Evolutionary conservation across 2,113 vertebrate genomes (phyloP).

Genomic region (Numenius arquata): DNA sequence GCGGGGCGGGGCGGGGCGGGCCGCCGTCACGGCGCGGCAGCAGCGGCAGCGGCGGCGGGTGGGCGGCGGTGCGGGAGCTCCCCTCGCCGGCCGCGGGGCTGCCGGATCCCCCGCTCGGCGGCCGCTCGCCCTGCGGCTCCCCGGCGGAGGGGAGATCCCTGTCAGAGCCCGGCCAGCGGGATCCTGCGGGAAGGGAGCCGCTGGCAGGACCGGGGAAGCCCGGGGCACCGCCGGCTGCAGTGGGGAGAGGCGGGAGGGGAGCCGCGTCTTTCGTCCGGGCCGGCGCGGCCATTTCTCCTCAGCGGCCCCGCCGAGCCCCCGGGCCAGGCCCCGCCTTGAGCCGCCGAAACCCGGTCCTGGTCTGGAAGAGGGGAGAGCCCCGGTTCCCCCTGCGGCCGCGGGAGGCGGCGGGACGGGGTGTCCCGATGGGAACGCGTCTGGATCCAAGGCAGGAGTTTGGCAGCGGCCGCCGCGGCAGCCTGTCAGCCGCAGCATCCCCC

Average conservation of each 20-base stretch:
- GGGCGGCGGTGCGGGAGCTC: too few relatives aligned
- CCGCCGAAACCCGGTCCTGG: too few relatives aligned
- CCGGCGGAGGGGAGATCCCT: too few relatives aligned
- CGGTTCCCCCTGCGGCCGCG: not conserved
- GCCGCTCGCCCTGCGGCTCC: not conserved
- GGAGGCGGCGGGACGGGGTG: not conserved
- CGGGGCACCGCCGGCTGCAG: not conserved
- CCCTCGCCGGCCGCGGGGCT: not conserved
- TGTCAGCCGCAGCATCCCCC: not conserved
- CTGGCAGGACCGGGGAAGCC: not conserved
- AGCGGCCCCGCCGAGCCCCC: not conserved
- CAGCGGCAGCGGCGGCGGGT: not conserved
- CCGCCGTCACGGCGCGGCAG: not conserved
- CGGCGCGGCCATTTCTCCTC: not conserved
- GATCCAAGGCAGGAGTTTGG: accelerated
- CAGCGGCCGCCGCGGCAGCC: accelerated
- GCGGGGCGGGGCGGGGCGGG: not conserved
- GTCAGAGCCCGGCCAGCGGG: not conserved
- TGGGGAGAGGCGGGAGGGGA: not conserved
- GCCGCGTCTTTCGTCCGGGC: not conserved
- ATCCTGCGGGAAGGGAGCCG: not conserved
- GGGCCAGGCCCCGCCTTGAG: not conserved
- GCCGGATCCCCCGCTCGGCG: not conserved
- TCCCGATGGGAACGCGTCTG: not conserved
- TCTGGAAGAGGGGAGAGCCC: not conserved